Conservation (phyloP, 2,797 vertebrate genomes). For the Coendou prehensilis region DNA sequence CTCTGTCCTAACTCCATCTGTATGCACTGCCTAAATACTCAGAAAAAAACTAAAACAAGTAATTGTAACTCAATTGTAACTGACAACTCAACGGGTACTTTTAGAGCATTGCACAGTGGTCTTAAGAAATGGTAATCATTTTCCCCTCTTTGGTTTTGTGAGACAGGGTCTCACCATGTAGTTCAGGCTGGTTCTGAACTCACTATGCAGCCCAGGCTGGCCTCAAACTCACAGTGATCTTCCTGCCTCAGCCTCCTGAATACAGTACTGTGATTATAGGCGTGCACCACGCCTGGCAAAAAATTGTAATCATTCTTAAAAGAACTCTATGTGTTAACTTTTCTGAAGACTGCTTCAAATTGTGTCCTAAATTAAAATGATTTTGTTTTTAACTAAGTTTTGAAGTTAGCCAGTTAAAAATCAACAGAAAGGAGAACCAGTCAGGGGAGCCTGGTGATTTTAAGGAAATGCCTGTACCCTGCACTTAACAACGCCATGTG, state of each 20-base stretch:
- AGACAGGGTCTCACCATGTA: not conserved
- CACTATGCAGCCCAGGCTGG: not conserved
- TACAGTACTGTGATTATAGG: not conserved
- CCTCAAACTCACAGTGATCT: not conserved
- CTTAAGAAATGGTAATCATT: not conserved
- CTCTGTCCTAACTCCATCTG: not conserved
- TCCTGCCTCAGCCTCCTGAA: not conserved
- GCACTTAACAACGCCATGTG: not conserved
- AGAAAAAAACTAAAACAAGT: not conserved
- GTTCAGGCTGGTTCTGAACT: not conserved
- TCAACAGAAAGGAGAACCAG: not conserved
- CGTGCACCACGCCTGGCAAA: not conserved
- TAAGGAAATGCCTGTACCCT: not conserved
- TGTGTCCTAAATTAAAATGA: not conserved
- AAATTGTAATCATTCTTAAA: not conserved
- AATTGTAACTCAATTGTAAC: not conserved
- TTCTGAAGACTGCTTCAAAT: slow-evolving; percentile 29
- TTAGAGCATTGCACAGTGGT: not conserved
- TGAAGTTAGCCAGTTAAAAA: slow-evolving; percentile 21
- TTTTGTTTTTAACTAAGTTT: slow-evolving; percentile 47
- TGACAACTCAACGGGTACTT: not conserved
- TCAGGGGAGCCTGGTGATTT: not conserved
- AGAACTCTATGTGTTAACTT: not conserved
- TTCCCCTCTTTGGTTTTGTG: not conserved
- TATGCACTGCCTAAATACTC: fast-evolving